Evolutionary conservation across 2,113 vertebrate genomes (phyloP).

Genomic region (Myiagra hebetior): DNA sequence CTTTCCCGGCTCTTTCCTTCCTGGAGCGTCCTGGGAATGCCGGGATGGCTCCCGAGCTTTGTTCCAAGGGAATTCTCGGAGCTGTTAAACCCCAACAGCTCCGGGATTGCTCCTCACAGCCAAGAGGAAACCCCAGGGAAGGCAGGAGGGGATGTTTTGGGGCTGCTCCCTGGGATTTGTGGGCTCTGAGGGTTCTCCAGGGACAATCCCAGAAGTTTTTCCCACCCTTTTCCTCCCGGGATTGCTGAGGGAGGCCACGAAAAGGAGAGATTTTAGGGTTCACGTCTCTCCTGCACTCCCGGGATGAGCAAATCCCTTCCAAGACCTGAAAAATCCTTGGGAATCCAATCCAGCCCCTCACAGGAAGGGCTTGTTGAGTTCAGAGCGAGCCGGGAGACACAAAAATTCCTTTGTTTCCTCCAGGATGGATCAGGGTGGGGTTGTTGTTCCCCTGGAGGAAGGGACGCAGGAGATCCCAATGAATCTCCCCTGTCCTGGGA

Average conservation of each 20-base stretch:
- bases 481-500: not conserved
- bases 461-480: not conserved
- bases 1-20: not conserved
- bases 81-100: not conserved
- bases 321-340: not conserved
- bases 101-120: not conserved
- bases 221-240: rapidly evolving
- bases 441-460: not conserved
- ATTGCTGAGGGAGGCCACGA: not conserved
- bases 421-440: not conserved
- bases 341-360: not conserved
- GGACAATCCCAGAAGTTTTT: not conserved
- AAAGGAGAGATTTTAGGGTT: not conserved
- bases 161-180: not conserved
- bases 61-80: not conserved
- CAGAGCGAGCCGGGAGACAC: not conserved
- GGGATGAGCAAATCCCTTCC: not conserved
- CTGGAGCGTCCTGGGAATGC: not conserved
- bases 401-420: not conserved
- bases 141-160: not conserved
- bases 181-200: not conserved
- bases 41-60: not conserved
- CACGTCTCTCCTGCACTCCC: not conserved
- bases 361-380: not conserved
- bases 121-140: not conserved